Percentiles rank a stretch among this genome's conserved stretches.
Evolutionary conservation across 2,113 vertebrate genomes (phyloP).

Genomic region (Rhadina sibilatrix): DNA sequence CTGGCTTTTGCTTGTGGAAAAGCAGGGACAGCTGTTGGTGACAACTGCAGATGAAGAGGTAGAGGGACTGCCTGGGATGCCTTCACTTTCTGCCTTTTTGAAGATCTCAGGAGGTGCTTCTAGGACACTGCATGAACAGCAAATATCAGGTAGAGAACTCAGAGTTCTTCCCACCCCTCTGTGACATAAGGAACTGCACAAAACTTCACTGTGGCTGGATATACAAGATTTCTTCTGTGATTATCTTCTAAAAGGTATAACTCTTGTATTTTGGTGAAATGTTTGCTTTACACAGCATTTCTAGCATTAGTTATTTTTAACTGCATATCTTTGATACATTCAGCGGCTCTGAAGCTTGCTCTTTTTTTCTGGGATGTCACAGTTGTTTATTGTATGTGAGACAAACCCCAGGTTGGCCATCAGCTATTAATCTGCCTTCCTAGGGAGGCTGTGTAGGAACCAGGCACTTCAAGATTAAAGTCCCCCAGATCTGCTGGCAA

Average conservation of each 20-base stretch:
- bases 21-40: neutral
- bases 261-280: neutral
- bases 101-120: neutral
- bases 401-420: neutral
- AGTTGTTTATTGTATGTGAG: neutral
- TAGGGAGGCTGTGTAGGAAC: neutral
- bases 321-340: neutral
- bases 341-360: neutral
- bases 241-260: neutral
- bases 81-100: neutral
- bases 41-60: neutral
- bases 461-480: neutral
- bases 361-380: neutral
- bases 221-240: neutral
- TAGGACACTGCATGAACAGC: neutral
- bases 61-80: neutral
- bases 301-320: neutral
- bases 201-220: neutral
- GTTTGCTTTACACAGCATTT: neutral
- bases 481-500: neutral
- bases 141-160: neutral
- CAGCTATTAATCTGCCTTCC: neutral
- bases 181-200: neutral
- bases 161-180: neutral
- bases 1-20: neutral